Conservation (phyloP, 2,113 vertebrate genomes). For the Crotalus horridus region DNA sequence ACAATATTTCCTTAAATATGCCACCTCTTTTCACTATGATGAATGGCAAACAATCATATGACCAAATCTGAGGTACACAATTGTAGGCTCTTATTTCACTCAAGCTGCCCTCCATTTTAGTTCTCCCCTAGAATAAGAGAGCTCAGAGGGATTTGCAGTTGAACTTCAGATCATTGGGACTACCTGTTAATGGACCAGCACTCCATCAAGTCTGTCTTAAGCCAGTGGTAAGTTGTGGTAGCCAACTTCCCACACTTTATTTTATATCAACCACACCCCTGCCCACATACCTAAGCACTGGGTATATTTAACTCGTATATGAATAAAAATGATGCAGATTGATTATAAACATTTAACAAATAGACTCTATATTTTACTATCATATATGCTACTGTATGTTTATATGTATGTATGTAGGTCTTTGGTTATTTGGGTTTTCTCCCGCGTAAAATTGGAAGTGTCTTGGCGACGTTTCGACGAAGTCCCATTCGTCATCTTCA, state of each 20-base stretch:
- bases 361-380: not conserved
- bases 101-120: not conserved
- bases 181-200: not conserved
- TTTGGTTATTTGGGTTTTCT: too few species aligned
- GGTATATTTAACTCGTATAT: not conserved
- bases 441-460: too few species aligned
- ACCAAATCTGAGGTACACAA: not conserved
- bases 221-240: not conserved
- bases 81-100: not conserved
- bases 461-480: too few species aligned
- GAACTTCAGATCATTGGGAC: not conserved
- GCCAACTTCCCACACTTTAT: not conserved
- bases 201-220: not conserved
- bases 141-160: not conserved
- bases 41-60: not conserved
- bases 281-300: not conserved
- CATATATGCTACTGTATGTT: not conserved
- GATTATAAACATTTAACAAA: not conserved
- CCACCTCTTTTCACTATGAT: not conserved
- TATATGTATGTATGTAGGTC: not conserved
- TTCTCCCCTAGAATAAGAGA: not conserved
- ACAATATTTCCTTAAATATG: not conserved
- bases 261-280: not conserved
- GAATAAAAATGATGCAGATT: not conserved
- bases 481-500: too few species aligned